phyloP scores from a whole-genome alignment of 2,113 vertebrate genomes.

The Circaetus gallicus region DNA sequence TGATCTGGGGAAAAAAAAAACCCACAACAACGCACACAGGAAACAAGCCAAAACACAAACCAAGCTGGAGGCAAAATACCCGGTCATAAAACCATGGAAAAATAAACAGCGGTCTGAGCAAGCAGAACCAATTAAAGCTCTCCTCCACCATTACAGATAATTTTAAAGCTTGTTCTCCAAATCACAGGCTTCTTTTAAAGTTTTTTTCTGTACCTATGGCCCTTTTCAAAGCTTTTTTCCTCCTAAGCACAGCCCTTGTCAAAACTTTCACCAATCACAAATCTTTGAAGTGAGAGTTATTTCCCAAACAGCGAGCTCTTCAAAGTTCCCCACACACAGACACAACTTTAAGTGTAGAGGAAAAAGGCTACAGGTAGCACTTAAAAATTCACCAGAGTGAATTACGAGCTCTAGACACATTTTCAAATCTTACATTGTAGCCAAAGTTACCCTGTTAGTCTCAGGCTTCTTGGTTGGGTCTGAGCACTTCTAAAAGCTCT shows the following conservation, averaged over 20 bases:
- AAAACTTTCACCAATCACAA: background rate
- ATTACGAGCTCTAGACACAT: background rate
- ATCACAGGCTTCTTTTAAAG: background rate
- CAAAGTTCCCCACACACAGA: background rate
- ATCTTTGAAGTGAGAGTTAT: background rate
- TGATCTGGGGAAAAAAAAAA: background rate
- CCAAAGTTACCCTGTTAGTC: background rate
- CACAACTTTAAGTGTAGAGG: background rate
- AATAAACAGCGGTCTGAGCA: background rate
- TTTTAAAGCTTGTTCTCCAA: background rate
- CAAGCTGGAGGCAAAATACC: background rate
- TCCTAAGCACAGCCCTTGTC: background rate
- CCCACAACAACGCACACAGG: accelerated
- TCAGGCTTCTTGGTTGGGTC: background rate
- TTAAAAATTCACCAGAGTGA: background rate
- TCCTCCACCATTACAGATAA: background rate
- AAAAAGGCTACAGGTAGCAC: background rate
- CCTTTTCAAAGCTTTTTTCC: background rate
- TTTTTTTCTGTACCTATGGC: background rate
- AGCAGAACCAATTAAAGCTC: background rate
- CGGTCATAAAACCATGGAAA: accelerated
- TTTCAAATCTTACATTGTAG: background rate
- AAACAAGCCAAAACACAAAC: background rate
- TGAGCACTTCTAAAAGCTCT: background rate
- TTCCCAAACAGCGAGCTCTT: background rate